phyloP scores from a whole-genome alignment of 2,888 invertebrate genomes.

The Bimastos eiseni region DNA sequence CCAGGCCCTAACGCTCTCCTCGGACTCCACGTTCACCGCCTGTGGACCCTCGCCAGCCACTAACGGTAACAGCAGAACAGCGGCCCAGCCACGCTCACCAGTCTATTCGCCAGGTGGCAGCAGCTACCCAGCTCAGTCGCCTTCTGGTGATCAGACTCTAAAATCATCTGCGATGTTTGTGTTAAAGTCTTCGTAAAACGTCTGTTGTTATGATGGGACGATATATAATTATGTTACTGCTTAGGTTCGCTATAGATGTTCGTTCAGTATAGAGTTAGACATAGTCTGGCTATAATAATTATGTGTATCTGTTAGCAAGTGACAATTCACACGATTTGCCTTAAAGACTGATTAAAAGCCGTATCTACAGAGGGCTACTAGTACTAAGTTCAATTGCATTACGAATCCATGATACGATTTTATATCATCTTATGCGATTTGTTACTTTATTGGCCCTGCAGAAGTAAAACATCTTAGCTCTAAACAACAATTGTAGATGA shows the following conservation, averaged over 20 bases:
- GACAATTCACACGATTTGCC: not conserved
- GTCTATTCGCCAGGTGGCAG: conserved; percentile 1
- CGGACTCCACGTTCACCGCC: not conserved
- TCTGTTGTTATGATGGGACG: not conserved
- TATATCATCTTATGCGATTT: not conserved
- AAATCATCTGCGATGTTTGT: not conserved
- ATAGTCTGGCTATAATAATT: not conserved
- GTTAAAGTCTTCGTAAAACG: not conserved
- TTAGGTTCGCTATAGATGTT: conserved; percentile 18
- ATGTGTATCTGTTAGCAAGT: not conserved
- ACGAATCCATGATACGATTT: not conserved
- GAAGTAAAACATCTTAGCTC: not conserved
- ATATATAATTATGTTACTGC: not conserved
- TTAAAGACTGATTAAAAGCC: not conserved
- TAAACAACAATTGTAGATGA: not conserved
- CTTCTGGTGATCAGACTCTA: not conserved
- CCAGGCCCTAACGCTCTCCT: conserved; percentile 26
- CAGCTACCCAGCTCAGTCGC: not conserved
- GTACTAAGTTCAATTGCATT: not conserved
- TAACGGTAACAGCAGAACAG: not conserved
- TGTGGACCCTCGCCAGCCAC: not conserved
- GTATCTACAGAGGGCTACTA: not conserved
- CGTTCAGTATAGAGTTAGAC: not conserved
- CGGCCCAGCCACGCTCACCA: not conserved
- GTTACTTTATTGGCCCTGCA: not conserved